Conservation (phyloP, 2,888 invertebrate genomes). For the Amphipoea lucens region DNA sequence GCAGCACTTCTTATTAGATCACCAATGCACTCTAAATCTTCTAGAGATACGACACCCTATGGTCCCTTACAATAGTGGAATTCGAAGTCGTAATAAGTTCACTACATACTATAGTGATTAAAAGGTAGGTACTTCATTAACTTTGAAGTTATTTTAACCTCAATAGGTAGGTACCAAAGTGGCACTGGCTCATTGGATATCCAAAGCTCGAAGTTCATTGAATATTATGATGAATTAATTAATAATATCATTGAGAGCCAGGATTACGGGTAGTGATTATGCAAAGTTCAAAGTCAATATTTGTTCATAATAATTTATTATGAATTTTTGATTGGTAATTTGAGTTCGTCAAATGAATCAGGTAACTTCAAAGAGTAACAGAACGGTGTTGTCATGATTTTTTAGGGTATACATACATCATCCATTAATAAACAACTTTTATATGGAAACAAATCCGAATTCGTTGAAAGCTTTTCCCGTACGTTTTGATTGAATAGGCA, state of each 20-base stretch:
- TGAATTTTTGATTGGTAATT: conserved; percentile 35
- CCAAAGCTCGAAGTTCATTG: conserved; percentile 44
- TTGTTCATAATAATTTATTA: conserved; percentile 51
- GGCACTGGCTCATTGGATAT: conserved; percentile 10
- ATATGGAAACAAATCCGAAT: not conserved
- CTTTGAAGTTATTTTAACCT: conserved; percentile 39
- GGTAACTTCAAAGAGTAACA: conserved; percentile 2
- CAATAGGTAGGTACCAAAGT: conserved; percentile 14
- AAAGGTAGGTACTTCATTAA: not conserved
- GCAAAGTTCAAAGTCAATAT: conserved; percentile 39
- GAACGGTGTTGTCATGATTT: not conserved
- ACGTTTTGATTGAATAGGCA: conserved; percentile 5
- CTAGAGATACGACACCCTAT: too few relatives aligned
- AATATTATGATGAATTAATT: conserved; percentile 58
- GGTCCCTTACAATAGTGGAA: not conserved
- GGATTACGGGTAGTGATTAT: conserved; percentile 45
- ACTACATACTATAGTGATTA: not conserved
- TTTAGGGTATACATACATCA: not conserved
- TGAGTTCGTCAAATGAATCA: conserved; percentile 8
- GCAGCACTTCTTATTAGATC: too few relatives aligned
- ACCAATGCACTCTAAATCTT: not conserved
- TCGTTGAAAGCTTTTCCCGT: not conserved
- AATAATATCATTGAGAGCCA: conserved; percentile 47
- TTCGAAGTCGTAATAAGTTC: too few relatives aligned
- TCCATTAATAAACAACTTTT: not conserved